A percentile compares a stretch with the other conserved stretches of the same genome.
Evolutionary conservation across 2,888 invertebrate genomes (phyloP).

Genomic region (Lydus trimaculatus): DNA sequence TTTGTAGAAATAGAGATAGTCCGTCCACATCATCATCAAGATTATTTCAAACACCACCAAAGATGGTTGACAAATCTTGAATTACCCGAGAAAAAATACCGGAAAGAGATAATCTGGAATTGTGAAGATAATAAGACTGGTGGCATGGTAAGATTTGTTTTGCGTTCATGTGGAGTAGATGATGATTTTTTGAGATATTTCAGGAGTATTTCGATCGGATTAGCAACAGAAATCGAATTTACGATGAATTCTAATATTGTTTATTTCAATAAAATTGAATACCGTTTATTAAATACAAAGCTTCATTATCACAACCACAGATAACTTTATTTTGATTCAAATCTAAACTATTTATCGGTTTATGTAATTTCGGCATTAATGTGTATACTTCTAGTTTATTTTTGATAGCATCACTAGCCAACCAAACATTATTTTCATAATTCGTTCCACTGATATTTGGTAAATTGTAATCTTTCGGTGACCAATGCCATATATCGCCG

Average conservation of each 20-base stretch:
- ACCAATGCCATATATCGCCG: conserved; percentile 93
- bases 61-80: conserved; percentile 9
- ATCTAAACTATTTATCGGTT: conserved; percentile 84
- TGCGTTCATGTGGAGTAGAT: not conserved
- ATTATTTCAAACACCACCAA: conserved; percentile 13
- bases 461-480: conserved; percentile 63
- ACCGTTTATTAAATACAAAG: conserved; percentile 80
- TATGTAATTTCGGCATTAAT: conserved; percentile 76
- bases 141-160: not conserved
- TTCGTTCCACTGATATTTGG: conserved; percentile 29
- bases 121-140: not conserved
- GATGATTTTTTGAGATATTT: not conserved
- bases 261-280: conserved; percentile 46
- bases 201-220: conserved; percentile 14
- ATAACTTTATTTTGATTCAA: conserved; percentile 76
- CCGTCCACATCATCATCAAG: conserved; percentile 1
- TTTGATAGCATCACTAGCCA: conserved; percentile 73
- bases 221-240: not conserved
- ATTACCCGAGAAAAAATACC: not conserved
- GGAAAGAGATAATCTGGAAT: conserved; percentile 11
- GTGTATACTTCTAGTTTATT: conserved; percentile 75
- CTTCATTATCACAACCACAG: conserved; percentile 90
- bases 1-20: conserved; percentile 2
- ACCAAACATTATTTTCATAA: conserved; percentile 66
- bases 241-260: not conserved